phyloP scores from a whole-genome alignment of 2,888 invertebrate species.

The Suillia variegata region DNA sequence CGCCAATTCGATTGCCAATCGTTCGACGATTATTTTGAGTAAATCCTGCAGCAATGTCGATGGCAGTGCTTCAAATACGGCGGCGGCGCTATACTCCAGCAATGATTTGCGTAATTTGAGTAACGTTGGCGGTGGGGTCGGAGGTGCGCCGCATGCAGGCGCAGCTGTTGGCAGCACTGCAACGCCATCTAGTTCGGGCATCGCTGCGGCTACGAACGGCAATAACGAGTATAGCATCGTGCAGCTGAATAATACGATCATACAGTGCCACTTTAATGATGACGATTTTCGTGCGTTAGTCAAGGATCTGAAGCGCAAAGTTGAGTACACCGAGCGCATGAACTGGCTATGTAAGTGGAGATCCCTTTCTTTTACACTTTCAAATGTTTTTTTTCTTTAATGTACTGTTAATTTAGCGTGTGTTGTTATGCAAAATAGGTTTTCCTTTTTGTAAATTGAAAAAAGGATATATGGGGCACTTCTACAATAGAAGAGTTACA shows the following conservation, averaged over 20 bases:
- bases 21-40: constrained; percentile 57
- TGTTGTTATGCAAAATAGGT: not conserved
- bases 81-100: constrained; percentile 34
- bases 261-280: constrained; percentile 60
- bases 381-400: not conserved
- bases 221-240: constrained; percentile 59
- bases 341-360: constrained; percentile 62
- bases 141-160: constrained; percentile 14
- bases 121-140: constrained; percentile 18
- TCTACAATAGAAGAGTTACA: too few species aligned
- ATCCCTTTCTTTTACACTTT: too few species aligned
- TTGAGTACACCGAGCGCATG: constrained; percentile 62
- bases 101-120: constrained; percentile 44
- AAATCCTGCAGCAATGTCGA: constrained; percentile 59
- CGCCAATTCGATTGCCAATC: constrained; percentile 58
- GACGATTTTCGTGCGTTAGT: constrained; percentile 59
- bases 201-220: constrained; percentile 42
- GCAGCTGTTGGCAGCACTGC: not conserved
- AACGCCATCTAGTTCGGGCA: not conserved
- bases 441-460: too few species aligned
- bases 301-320: constrained; percentile 60
- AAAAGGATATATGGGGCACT: too few species aligned
- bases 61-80: constrained; percentile 28
- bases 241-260: constrained; percentile 59
- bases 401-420: too few species aligned